Conservation (phyloP, 1,140 invertebrate genomes). For the Trinorchestia longiramus region DNA sequence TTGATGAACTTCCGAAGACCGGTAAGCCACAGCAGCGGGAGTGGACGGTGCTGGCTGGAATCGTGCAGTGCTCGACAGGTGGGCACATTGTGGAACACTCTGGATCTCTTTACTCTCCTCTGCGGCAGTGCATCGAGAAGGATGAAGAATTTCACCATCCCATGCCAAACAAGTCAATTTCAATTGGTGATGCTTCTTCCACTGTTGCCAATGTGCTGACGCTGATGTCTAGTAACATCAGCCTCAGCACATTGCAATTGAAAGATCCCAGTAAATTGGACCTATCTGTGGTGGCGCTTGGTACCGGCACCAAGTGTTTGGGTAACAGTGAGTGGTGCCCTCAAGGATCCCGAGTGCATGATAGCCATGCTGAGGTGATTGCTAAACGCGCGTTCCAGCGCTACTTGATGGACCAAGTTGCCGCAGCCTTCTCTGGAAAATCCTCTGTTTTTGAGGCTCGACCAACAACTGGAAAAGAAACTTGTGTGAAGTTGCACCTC, state of each 20-base stretch:
- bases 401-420: constrained; percentile 80
- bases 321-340: constrained; percentile 79
- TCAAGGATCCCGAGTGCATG: constrained; percentile 82
- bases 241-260: not conserved
- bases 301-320: constrained; percentile 92
- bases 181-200: too few relatives aligned
- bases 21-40: constrained; percentile 81
- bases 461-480: not conserved
- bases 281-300: constrained; percentile 81
- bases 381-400: constrained; percentile 84
- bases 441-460: constrained; percentile 70
- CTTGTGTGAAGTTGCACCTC: constrained; percentile 68
- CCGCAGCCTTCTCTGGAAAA: constrained; percentile 69
- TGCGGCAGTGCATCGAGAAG: not conserved
- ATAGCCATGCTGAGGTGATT: constrained; percentile 93
- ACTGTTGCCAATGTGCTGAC: not conserved
- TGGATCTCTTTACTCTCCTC: not conserved
- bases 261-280: not conserved
- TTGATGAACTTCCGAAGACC: constrained; percentile 79
- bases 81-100: not conserved
- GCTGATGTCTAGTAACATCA: not conserved
- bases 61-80: constrained; percentile 72
- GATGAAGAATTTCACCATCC: not conserved
- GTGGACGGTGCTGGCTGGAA: constrained; percentile 86
- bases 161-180: not conserved